Conservation (phyloP, 1,140 invertebrate species). For the Galendromus occidentalis region DNA sequence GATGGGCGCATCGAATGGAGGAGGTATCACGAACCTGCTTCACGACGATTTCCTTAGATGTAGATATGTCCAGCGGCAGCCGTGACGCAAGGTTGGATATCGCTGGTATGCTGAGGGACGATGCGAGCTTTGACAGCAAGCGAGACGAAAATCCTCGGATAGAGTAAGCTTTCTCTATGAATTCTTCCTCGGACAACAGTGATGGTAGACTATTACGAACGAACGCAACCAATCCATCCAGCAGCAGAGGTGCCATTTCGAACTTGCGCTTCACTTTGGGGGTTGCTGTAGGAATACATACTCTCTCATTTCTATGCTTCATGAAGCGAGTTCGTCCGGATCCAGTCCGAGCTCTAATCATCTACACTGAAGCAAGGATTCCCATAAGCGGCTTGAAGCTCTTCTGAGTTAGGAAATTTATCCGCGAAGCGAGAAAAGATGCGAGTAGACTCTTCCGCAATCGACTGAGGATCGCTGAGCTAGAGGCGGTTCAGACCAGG, state of each 20-base stretch:
- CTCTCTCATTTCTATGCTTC: neutral
- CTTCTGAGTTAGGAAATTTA: too few relatives aligned
- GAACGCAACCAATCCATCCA: neutral
- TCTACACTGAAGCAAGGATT: too few relatives aligned
- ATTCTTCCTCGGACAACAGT: neutral
- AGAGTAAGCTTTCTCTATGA: neutral
- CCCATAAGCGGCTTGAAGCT: too few relatives aligned
- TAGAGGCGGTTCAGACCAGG: too few relatives aligned
- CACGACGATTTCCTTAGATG: neutral
- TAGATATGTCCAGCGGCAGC: neutral
- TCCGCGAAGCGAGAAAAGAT: too few relatives aligned
- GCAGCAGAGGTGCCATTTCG: neutral
- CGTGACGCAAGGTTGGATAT: neutral
- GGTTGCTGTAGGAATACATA: neutral
- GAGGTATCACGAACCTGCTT: neutral
- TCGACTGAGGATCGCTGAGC: too few relatives aligned
- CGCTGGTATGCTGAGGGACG: neutral
- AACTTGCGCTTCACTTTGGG: slow-evolving; percentile 2
- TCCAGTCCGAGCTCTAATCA: too few relatives aligned
- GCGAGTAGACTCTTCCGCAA: too few relatives aligned
- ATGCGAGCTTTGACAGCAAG: neutral
- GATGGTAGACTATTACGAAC: neutral
- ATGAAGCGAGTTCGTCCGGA: neutral
- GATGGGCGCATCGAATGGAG: too few relatives aligned
- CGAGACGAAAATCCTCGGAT: slow-evolving; percentile 1